phyloP scores from a whole-genome alignment of 2,113 vertebrate species.

The Rhineura floridana region DNA sequence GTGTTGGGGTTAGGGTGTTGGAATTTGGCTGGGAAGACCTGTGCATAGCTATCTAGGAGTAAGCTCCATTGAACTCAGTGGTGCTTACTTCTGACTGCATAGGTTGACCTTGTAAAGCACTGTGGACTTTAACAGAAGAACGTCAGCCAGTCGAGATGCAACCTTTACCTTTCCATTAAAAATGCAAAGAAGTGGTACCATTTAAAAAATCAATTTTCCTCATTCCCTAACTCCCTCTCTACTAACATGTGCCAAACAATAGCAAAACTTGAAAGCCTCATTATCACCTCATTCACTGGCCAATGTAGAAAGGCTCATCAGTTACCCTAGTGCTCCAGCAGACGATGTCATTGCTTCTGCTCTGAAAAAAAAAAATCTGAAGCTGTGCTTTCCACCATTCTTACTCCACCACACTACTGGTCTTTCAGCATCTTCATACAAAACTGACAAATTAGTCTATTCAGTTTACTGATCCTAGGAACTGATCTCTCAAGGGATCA shows the following conservation, averaged over 20 bases:
- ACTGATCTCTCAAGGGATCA: slow-evolving; percentile 2
- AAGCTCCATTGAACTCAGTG: neutral
- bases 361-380: too few relatives aligned
- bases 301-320: neutral
- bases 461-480: slow-evolving; percentile 24
- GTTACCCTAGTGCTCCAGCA: neutral
- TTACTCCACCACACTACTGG: neutral
- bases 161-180: neutral
- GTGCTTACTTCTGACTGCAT: neutral
- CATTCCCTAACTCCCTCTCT: neutral
- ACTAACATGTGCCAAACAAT: neutral
- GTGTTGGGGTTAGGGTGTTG: neutral
- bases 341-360: too few relatives aligned
- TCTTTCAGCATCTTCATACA: slow-evolving; percentile 39
- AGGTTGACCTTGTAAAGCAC: neutral
- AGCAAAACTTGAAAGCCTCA: neutral
- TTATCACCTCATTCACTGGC: neutral
- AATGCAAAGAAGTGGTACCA: neutral
- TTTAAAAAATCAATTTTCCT: neutral
- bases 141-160: neutral
- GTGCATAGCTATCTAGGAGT: neutral
- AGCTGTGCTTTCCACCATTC: neutral
- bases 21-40: neutral
- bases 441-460: slow-evolving; percentile 46
- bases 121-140: neutral